Base-by-base conservation (phyloP, 1,140 invertebrate genomes). In the Drosophila tristis region DNA sequence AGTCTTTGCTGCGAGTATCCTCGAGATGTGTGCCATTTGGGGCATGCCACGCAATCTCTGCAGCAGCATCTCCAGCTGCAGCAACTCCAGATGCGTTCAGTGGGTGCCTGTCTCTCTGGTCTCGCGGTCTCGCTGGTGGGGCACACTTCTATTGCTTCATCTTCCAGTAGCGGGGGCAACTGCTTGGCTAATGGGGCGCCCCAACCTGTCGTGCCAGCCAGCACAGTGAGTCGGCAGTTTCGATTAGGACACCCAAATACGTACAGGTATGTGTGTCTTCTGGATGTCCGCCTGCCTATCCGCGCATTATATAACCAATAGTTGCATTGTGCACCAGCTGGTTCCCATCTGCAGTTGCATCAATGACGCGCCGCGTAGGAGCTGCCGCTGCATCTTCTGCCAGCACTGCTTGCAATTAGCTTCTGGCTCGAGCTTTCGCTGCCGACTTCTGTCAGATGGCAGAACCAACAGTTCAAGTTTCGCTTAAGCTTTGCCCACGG, bases 111-210 rank as follows among this genome's bases (percentile, higher is more conserved):
- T 51, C 23, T 66, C 44, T 29, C 7, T 23, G 23, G 23, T 23
- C 23, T 23, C 23, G 6, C 16, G 47, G 16, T 23, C 31, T 25
- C 9, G 42, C 16, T 9, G 25, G 39, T 58, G 31, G 35, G 29
- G 25, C 53, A 63, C 60, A 63, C 54, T 66, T 59, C 48, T 61
- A 67, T 67, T 67, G 57, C 64, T 67, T 58, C 64, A 67, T 67
- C 51, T 8, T 15, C 43, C 45, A 16, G 31, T 47, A 16, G 45
- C 29, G 11, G 6, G 9, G n/a, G 49, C 25, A 13, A 5, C 43
- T 35, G 31, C 49, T 50, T 29, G 43, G 64, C 64, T 61, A 67
- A 67, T 67, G 64, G 64, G 64, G 56, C 48, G 49, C 29, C 63
- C 16, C 47, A 66, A 51, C 55, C 63, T 66, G 63, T 57, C 54